Conservation (phyloP, 2,888 invertebrate species). For the Chloroclystis v-ata region DNA sequence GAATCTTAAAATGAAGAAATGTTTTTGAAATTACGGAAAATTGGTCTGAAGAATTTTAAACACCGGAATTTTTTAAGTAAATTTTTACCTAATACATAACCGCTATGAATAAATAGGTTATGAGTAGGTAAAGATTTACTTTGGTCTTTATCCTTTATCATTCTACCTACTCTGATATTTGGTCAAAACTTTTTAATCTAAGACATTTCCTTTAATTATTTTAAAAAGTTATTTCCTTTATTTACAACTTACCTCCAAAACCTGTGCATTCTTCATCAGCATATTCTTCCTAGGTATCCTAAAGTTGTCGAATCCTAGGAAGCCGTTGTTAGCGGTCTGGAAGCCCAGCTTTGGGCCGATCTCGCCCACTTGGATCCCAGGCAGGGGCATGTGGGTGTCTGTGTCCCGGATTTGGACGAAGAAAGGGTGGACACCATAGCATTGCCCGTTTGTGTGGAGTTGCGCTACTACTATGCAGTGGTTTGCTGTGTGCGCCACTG, state of each 20-base stretch:
- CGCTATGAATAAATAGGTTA: no score
- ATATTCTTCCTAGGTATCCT: slow-evolving; percentile 91
- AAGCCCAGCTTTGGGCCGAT: slow-evolving; percentile 95
- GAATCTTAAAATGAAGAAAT: no score
- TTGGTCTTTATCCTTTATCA: no score
- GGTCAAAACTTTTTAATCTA: no score
- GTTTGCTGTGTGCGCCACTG: slow-evolving; percentile 94
- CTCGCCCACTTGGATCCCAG: slow-evolving; percentile 93
- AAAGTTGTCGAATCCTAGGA: slow-evolving; percentile 88
- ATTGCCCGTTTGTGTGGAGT: slow-evolving; percentile 85
- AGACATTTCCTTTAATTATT: no score
- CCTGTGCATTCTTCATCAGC: slow-evolving; percentile 95
- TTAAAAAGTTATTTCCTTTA: no score
- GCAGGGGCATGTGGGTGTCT: slow-evolving; percentile 89
- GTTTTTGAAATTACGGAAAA: no score
- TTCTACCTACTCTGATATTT: no score
- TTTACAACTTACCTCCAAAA: slow-evolving; percentile 74
- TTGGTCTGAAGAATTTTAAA: no score
- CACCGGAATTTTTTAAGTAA: no score
- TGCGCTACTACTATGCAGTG: slow-evolving; percentile 94
- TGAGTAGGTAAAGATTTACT: no score
- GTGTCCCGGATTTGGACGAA: slow-evolving; percentile 91
- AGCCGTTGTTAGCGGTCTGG: slow-evolving; percentile 93
- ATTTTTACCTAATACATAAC: no score
- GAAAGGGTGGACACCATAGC: slow-evolving; percentile 93